Evolutionary conservation across 2,888 invertebrate species (phyloP).

Genomic region (Sesamia inferens): DNA sequence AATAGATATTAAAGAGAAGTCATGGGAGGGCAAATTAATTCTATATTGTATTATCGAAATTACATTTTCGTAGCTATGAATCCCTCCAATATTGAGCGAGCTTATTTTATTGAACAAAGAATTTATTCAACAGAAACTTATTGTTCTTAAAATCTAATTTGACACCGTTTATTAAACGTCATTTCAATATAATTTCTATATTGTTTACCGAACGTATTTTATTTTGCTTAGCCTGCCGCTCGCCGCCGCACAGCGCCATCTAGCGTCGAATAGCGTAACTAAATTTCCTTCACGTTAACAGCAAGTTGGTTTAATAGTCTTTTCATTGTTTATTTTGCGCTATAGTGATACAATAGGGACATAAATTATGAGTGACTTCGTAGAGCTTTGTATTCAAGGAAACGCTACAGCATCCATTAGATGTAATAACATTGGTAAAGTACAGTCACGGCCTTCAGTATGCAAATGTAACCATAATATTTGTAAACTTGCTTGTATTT

Average conservation of each 20-base stretch:
- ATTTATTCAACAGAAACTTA: slow-evolving; percentile 34
- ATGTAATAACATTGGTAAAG: slow-evolving; percentile 46
- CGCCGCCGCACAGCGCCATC: slow-evolving; percentile 59
- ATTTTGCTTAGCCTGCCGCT: neutral
- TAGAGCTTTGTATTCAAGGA: slow-evolving; percentile 45
- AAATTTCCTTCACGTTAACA: slow-evolving; percentile 17
- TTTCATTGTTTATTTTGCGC: slow-evolving; percentile 53
- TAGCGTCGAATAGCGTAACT: slow-evolving; percentile 54
- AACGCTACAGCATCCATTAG: slow-evolving; percentile 43
- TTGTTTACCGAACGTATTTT: neutral
- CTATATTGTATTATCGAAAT: slow-evolving; percentile 44
- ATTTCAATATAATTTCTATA: slow-evolving; percentile 25
- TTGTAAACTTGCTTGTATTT: slow-evolving; percentile 34
- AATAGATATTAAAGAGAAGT: slow-evolving; percentile 14
- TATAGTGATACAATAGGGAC: slow-evolving; percentile 50
- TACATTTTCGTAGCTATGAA: slow-evolving; percentile 37
- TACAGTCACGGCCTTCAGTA: slow-evolving; percentile 34
- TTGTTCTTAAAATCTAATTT: slow-evolving; percentile 51
- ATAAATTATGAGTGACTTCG: slow-evolving; percentile 54
- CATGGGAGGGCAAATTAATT: slow-evolving; percentile 32
- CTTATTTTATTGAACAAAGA: slow-evolving; percentile 23
- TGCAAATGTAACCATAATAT: slow-evolving; percentile 54
- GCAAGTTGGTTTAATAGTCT: slow-evolving; percentile 23
- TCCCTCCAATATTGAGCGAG: slow-evolving; percentile 12
- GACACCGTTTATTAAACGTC: slow-evolving; percentile 24